Evolutionary conservation across 2,888 invertebrate species (phyloP), one percentile per base, ranked within the genome.

Genomic region (Ptilodon capucinus): DNA sequence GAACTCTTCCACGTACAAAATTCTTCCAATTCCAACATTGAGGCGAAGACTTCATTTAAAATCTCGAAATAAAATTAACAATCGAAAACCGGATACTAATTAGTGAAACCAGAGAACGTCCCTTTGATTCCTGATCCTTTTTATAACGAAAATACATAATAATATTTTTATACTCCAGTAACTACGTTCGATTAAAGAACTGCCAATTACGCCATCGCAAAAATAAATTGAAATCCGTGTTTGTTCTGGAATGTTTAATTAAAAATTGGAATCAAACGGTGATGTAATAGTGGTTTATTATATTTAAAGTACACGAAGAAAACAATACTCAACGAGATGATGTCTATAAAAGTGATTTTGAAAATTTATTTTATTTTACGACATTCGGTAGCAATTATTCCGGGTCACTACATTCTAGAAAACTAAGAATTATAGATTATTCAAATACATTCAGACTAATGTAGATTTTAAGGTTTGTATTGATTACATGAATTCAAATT

Each of bases 1-100:
- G 51, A 64, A 63, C 66, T 28, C n/a, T 74, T 75, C 61, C 45
- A 46, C 41, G 53, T 61, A 58, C 38, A 52, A 66, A 74, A 75
- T 77, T 73, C 76, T 59, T 67, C 47, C 54, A 30, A 66, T 68
- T 69, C 73, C 68, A 62, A 61, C 67, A 60, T 69, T 61, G 32
- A 50, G 32, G 54, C 50, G 44, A 30, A 40, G 52, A 40, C 52
- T 64, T 62, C 58, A 63, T 64, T 73, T 65, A 51, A 62, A 69
- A 68, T 66, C 71, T 68, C 40, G 66, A 69, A 69, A 60, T 52
- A 42, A 61, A 58, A 57, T 66, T 44, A 67, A 54, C 52, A 51
- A 19, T 40, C 51, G 42, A 53, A 57, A 58, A 61, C 60, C 60
- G 46, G 59, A 57, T 54, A 61, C 68, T 69, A 73, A 78, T 78